Percentiles rank a stretch among this genome's conserved stretches.
Conservation (phyloP, 2,113 vertebrate species). For the Polypterus bichir region DNA sequence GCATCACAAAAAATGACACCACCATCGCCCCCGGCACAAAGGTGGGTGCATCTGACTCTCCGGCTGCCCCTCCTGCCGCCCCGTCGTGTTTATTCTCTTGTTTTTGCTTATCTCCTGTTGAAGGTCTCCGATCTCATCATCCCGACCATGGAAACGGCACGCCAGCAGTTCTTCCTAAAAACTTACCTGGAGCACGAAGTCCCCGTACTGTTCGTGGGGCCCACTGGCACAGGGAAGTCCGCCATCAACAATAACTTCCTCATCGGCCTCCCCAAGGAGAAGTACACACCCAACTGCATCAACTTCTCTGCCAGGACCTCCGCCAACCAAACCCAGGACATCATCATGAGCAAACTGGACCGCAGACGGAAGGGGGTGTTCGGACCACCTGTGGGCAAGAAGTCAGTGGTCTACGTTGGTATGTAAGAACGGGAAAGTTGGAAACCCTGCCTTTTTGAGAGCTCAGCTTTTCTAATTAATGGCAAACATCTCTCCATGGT, state of each 20-base stretch:
- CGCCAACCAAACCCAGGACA: constrained; percentile 79
- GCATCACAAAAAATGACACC: constrained; percentile 60
- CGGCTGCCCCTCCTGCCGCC: no score
- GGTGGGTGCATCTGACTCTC: constrained; percentile 29
- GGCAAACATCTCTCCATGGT: no score
- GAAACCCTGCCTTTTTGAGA: no score
- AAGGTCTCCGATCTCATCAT: constrained; percentile 85
- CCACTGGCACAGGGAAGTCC: constrained; percentile 90
- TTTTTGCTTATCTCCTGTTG: not conserved
- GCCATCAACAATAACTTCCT: constrained; percentile 76
- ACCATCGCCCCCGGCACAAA: constrained; percentile 52
- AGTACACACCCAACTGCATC: constrained; percentile 65
- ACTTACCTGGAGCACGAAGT: constrained; percentile 63
- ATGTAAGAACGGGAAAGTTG: constrained; percentile 22
- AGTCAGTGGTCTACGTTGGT: constrained; percentile 82
- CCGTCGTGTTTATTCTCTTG: not conserved
- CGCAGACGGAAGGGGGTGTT: constrained; percentile 71
- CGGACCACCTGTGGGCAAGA: constrained; percentile 70
- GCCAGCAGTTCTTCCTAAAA: constrained; percentile 73
- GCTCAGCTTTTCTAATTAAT: no score
- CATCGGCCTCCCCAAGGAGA: constrained; percentile 62
- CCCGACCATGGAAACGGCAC: constrained; percentile 77
- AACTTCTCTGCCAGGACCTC: constrained; percentile 86
- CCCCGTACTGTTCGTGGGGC: constrained; percentile 71
- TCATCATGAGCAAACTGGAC: constrained; percentile 83